phyloP scores from a whole-genome alignment of 2,888 invertebrate species.

The Stenodema calcarata region DNA sequence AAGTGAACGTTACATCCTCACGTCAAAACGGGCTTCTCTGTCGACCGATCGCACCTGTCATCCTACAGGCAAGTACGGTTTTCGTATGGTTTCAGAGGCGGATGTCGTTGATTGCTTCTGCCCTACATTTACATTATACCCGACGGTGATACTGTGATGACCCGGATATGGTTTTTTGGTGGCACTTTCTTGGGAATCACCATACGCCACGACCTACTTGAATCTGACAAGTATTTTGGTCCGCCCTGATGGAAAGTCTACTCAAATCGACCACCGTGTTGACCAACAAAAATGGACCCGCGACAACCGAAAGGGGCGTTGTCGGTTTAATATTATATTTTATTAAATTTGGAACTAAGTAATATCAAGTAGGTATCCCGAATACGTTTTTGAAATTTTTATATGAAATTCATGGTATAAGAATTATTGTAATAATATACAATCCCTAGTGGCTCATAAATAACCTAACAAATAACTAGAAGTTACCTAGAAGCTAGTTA shows the following conservation, averaged over 20 bases:
- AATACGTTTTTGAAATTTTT: no score
- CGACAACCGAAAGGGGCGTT: neutral
- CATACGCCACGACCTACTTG: neutral
- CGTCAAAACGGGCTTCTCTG: neutral
- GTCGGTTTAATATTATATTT: neutral
- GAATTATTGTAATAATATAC: no score
- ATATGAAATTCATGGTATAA: no score
- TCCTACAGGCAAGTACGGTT: neutral
- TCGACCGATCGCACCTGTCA: neutral
- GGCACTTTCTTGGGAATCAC: neutral
- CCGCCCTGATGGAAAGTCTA: neutral
- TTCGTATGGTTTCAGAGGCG: neutral
- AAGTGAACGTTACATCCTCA: neutral
- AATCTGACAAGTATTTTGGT: neutral
- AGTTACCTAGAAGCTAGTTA: no score
- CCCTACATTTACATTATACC: neutral
- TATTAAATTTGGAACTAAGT: neutral
- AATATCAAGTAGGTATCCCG: no score
- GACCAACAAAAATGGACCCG: neutral
- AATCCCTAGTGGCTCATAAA: no score
- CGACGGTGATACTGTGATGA: neutral
- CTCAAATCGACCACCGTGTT: neutral
- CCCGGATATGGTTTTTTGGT: neutral
- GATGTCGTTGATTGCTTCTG: conserved; percentile 1
- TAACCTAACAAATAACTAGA: no score